Evolutionary conservation across 2,113 vertebrate species (phyloP), one percentile per base, ranked within the genome.

Genomic region (Oncorhynchus nerka): DNA sequence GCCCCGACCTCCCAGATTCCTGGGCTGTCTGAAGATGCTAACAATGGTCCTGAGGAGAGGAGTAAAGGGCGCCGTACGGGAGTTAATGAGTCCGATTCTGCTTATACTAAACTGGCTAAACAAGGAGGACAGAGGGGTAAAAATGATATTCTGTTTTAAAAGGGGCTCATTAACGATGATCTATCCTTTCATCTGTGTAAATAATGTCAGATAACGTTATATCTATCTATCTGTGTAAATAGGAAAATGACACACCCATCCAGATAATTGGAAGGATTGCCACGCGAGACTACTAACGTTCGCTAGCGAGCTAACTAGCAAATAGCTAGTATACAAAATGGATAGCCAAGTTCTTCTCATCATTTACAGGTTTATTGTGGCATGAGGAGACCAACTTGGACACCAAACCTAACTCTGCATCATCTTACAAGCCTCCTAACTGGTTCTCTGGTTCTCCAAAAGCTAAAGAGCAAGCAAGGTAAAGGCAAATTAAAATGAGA

Each of bases 81-180:
- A 9, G 76, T 93, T 68, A 72, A 84, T 6, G 88, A 90, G 1
- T 81, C 80, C 4, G 93, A 93, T 68, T 92, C 93, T 15, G 92
- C 89, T 11, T 93, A 92, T 68, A 66, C 91, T 67, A 93, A 92
- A 61, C 87, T 93, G 55, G 90, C 92, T 66, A 93, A 93, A 80
- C 91, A 91, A 91, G 93, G 92, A 73, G 93, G 93, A 1, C 89
- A 91, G 12, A 91, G 87, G 34, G 91, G 93, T 93, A 87, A 2
- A 45, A 64, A 32, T 13, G 5, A 24, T 34, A 66, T 32, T 66
- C 34, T 51, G 19, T 6, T 3, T 73, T 5, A 7, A 34, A 34
- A 39, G 2, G 2, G 34, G 12, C 39, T 12, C 39, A 45, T 45
- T 45, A 28, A 28, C 28, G 28, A 28, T 28, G 28, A 45, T 11